Conservation (phyloP, 2,113 vertebrate species). For the Sander lucioperca region DNA sequence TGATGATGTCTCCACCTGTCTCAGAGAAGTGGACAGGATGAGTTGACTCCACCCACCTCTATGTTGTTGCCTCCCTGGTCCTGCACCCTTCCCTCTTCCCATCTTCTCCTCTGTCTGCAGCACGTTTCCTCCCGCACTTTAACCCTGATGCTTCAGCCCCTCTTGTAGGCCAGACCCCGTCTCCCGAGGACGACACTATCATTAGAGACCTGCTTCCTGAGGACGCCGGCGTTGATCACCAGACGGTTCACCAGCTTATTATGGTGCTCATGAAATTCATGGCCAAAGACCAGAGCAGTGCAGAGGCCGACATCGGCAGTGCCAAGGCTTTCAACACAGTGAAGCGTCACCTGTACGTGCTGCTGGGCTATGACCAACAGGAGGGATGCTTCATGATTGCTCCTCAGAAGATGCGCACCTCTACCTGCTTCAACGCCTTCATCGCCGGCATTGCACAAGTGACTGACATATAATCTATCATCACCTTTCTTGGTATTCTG, state of each 20-base stretch:
- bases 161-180: conserved; percentile 87
- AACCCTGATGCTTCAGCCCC: conserved; percentile 75
- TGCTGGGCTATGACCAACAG: conserved; percentile 96
- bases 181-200: conserved; percentile 91
- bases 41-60: conserved; percentile 53
- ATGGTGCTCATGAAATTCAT: conserved; percentile 99
- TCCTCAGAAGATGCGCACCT: conserved; percentile 97
- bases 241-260: conserved; percentile 98
- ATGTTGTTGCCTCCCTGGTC: conserved; percentile 29
- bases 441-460: conserved; percentile 98
- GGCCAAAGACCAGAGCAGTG: conserved; percentile 97
- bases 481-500: background rate
- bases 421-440: conserved; percentile 98
- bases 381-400: conserved; percentile 99
- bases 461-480: conserved; percentile 49
- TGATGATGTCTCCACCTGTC: conserved; percentile 41
- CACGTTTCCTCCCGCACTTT: conserved; percentile 67
- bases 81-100: conserved; percentile 10
- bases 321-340: conserved; percentile 99
- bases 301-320: conserved; percentile 94
- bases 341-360: conserved; percentile 95
- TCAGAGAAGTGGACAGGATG: conserved; percentile 33
- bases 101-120: conserved; percentile 48
- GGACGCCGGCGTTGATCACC: conserved; percentile 96
- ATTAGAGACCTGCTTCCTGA: conserved; percentile 96